A percentile compares a stretch with the other conserved stretches of the same genome.
phyloP scores from a whole-genome alignment of 2,888 invertebrate species.

The Ectemnius continuus region DNA sequence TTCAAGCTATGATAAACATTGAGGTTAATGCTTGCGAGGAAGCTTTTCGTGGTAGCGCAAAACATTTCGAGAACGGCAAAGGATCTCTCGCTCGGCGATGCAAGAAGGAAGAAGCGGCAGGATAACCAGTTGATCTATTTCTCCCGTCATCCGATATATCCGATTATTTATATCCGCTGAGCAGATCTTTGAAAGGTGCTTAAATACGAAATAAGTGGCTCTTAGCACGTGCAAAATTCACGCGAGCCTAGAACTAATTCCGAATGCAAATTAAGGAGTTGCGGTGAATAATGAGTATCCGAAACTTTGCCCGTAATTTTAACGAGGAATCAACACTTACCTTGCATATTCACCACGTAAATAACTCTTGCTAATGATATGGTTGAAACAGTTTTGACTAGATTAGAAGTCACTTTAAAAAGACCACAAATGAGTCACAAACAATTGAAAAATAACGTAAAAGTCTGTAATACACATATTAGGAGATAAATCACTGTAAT shows the following conservation, averaged over 20 bases:
- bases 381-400: no score
- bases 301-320: no score
- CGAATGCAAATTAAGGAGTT: background rate
- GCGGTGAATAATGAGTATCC: background rate
- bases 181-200: conserved; percentile 12
- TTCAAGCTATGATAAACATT: conserved; percentile 12
- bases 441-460: no score
- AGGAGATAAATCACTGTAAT: no score
- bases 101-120: conserved; percentile 12
- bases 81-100: conserved; percentile 6
- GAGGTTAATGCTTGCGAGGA: conserved; percentile 40
- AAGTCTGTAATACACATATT: no score
- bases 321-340: no score
- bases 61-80: conserved; percentile 30
- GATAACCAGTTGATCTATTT: conserved; percentile 19
- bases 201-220: conserved; percentile 29
- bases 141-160: conserved; percentile 8
- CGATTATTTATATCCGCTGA: conserved; percentile 21
- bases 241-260: background rate
- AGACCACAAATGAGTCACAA: no score
- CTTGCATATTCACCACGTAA: no score
- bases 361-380: no score
- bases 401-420: no score
- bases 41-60: conserved; percentile 36
- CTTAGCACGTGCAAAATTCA: conserved; percentile 3